These are phyloP conservation scores for Bombus terrestris DNA, from an alignment of 1,140 invertebrate species.

Conservation along the genomic window DNA sequence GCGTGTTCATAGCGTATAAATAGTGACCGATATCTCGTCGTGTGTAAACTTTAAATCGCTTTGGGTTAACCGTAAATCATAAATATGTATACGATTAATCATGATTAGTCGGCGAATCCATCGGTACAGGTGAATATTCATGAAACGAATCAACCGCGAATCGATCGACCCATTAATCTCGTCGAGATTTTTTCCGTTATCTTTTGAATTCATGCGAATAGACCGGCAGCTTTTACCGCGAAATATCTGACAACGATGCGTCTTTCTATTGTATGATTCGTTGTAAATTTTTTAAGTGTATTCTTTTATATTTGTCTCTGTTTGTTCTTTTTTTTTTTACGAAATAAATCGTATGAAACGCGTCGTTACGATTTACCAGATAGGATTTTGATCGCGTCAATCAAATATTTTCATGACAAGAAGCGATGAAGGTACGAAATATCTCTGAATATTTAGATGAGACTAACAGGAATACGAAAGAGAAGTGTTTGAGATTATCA, in stretches of 20 bases:
- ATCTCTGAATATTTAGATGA: too few relatives aligned
- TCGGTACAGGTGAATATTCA: constrained; percentile 19
- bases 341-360: background rate
- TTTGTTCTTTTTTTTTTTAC: background rate
- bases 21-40: constrained; percentile 16
- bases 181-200: background rate
- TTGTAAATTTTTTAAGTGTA: background rate
- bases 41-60: constrained; percentile 29
- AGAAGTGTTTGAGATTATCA: background rate
- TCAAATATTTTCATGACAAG: too few relatives aligned
- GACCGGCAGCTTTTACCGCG: too few relatives aligned
- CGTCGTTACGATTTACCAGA: background rate
- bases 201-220: background rate
- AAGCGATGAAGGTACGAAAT: background rate
- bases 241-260: background rate
- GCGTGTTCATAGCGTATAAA: constrained; percentile 33
- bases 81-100: constrained; percentile 43
- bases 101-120: constrained; percentile 33
- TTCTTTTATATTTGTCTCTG: background rate
- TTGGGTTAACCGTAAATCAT: constrained; percentile 28
- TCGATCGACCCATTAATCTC: constrained; percentile 15
- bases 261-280: background rate
- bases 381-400: too few relatives aligned
- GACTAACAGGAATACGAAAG: too few relatives aligned
- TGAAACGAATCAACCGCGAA: constrained; percentile 16